These are phyloP conservation scores for Micrasema minimum DNA, from an alignment of 1,140 invertebrate species.

Conservation along the genomic window DNA sequence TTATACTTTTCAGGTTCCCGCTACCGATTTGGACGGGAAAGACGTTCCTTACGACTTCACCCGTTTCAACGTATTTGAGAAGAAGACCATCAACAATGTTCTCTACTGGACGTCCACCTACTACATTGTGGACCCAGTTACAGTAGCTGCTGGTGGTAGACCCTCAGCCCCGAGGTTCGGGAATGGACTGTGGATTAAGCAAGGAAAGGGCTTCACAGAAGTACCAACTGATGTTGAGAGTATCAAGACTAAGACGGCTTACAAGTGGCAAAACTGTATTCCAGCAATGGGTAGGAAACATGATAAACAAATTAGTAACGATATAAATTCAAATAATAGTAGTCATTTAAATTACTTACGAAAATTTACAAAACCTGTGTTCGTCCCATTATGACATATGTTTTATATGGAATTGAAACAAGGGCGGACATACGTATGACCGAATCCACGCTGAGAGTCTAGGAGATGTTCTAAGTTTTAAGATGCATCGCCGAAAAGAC, in stretches of 20 bases:
- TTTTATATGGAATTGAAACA: too few species aligned
- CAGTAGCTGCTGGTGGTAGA: slow-evolving; percentile 21
- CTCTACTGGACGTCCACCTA: slow-evolving; percentile 48
- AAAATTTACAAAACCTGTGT: too few species aligned
- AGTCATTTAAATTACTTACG: too few species aligned
- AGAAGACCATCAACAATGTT: slow-evolving; percentile 37
- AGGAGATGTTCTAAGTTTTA: too few species aligned
- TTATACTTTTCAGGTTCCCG: slow-evolving; percentile 29
- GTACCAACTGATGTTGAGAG: slow-evolving; percentile 50
- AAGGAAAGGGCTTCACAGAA: slow-evolving; percentile 52
- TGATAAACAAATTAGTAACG: too few species aligned
- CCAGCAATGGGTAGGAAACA: slow-evolving; percentile 57
- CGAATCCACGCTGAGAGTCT: too few species aligned
- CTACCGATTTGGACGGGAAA: slow-evolving; percentile 21
- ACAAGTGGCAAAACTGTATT: slow-evolving; percentile 58
- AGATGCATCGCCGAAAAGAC: too few species aligned
- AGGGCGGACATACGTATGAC: too few species aligned
- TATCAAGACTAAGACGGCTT: slow-evolving; percentile 52
- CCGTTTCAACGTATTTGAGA: slow-evolving; percentile 29
- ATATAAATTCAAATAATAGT: too few species aligned
- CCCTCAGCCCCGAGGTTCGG: slow-evolving; percentile 2
- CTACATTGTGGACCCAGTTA: slow-evolving; percentile 33
- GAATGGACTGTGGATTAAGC: slow-evolving; percentile 55
- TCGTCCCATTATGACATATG: too few species aligned
- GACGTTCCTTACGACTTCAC: slow-evolving; percentile 38